Percentiles rank a stretch among this genome's conserved stretches.
phyloP scores from a whole-genome alignment of 2,113 vertebrate genomes.

The Phoxinus phoxinus region DNA sequence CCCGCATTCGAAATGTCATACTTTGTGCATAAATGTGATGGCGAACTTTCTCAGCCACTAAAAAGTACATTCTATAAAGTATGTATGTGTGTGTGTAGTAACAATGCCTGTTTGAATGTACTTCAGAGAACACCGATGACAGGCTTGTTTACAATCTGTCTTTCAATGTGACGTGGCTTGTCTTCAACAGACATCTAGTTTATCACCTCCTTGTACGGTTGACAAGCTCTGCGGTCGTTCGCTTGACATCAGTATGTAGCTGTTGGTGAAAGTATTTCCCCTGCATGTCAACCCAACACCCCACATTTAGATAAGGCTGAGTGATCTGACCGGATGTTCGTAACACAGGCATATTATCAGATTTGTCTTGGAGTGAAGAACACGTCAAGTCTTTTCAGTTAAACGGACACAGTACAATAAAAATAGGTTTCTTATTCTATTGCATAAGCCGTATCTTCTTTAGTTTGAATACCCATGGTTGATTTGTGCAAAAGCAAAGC shows the following conservation, averaged over 20 bases:
- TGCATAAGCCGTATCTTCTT: conserved; percentile 11
- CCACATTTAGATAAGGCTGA: background rate
- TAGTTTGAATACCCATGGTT: conserved; percentile 9
- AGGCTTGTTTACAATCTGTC: background rate
- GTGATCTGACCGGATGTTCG: background rate
- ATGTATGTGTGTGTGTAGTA: background rate
- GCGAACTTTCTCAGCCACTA: background rate
- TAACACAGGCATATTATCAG: background rate
- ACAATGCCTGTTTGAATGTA: background rate
- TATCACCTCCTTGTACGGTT: background rate
- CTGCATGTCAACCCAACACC: background rate
- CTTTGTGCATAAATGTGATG: background rate
- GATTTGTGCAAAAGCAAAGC: conserved; percentile 1
- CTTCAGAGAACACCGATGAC: background rate
- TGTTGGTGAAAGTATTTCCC: background rate
- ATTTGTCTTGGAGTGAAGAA: background rate
- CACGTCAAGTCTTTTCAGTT: background rate
- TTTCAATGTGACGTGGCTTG: background rate
- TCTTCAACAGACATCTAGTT: background rate
- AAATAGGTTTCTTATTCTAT: background rate
- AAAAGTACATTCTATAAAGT: background rate
- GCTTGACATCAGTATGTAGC: conserved; percentile 12
- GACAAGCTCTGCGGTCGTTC: background rate
- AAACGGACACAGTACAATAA: background rate
- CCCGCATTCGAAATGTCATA: background rate